These are phyloP conservation scores for Coregonus clupeaformis DNA, from an alignment of 2,113 vertebrate species.

Conservation along the genomic window DNA sequence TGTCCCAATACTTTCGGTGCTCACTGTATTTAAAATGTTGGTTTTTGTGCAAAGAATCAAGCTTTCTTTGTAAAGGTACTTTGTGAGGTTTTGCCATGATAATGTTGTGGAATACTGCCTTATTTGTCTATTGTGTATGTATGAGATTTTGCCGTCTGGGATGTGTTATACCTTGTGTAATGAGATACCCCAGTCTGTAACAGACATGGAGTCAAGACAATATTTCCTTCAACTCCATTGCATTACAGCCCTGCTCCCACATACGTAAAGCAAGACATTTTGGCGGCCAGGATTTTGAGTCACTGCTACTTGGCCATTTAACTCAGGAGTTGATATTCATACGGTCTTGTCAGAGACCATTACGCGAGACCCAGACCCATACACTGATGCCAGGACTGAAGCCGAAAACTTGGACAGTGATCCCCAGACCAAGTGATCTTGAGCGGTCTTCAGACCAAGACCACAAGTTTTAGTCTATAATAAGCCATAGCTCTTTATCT, in stretches of 20 bases:
- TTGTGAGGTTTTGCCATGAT: background rate
- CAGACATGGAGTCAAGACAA: background rate
- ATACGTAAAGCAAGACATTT: background rate
- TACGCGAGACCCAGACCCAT: background rate
- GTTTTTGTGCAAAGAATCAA: slow-evolving; percentile 30
- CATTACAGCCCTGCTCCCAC: background rate
- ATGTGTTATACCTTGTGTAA: background rate
- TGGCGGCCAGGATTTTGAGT: background rate
- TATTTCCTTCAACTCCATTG: background rate
- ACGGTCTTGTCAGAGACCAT: background rate
- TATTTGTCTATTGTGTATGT: background rate
- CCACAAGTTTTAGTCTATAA: background rate
- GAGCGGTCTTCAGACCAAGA: background rate
- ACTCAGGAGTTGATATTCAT: background rate
- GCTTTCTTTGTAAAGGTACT: background rate
- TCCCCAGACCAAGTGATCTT: background rate
- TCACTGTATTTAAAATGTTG: slow-evolving; percentile 50
- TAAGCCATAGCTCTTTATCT: background rate
- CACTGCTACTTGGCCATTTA: background rate
- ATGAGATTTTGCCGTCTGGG: background rate
- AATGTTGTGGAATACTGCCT: background rate
- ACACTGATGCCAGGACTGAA: no score
- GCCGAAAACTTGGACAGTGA: no score
- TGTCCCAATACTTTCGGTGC: background rate
- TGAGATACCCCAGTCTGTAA: background rate